phyloP scores from a whole-genome alignment of 92 coral and sea anemone species.

The Scolanthus callimorphus region DNA sequence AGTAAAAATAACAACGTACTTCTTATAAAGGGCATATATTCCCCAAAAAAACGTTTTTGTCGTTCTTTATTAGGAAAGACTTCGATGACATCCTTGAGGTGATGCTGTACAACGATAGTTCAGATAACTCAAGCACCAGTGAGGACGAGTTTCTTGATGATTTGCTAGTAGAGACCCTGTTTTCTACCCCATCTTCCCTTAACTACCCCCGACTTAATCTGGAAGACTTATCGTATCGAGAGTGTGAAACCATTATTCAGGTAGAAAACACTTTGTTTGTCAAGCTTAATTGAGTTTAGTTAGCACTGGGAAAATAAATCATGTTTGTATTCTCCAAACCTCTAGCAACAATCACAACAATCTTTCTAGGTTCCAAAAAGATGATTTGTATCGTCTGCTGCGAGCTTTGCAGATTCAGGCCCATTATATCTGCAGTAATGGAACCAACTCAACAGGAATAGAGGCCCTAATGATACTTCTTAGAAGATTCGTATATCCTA shows the following conservation, averaged over 20 bases:
- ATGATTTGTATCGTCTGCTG: conserved; percentile 26
- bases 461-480: conserved; percentile 38
- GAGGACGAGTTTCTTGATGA: conserved; percentile 50
- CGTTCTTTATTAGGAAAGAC: too few species aligned
- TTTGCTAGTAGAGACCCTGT: conserved; percentile 45
- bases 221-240: conserved; percentile 37
- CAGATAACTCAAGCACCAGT: conserved; percentile 28
- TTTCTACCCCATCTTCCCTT: conserved; percentile 16
- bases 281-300: too few species aligned
- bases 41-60: too few species aligned
- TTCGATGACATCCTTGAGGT: too few species aligned
- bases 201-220: conserved; percentile 10
- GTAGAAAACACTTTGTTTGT: too few species aligned
- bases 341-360: too few species aligned
- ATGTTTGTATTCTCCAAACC: too few species aligned
- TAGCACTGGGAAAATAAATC: too few species aligned
- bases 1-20: too few species aligned
- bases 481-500: conserved; percentile 41
- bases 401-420: conserved; percentile 27
- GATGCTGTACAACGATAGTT: conserved; percentile 40
- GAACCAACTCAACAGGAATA: conserved; percentile 54
- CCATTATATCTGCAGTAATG: conserved; percentile 34
- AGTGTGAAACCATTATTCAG: conserved; percentile 64
- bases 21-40: too few species aligned
- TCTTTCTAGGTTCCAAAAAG: too few species aligned